phyloP scores from a whole-genome alignment of 2,797 vertebrate genomes.

The Menidia menidia region DNA sequence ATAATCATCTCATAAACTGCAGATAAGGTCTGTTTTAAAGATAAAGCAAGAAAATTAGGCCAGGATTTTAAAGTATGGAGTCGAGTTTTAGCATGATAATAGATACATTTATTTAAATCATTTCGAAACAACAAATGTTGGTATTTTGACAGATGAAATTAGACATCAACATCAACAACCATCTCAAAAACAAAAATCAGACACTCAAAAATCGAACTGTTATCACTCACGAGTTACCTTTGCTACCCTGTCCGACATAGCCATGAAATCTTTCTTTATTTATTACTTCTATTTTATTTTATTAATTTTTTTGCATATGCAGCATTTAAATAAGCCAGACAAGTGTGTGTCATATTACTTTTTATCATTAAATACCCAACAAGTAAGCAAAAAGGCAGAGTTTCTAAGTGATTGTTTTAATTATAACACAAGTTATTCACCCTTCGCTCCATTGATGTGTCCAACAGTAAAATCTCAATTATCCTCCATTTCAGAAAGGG shows the following conservation, averaged over 20 bases:
- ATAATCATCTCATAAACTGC: too few species aligned
- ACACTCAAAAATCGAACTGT: neutral
- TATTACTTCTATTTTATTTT: too few species aligned
- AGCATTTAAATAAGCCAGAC: neutral
- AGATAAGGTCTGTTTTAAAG: neutral
- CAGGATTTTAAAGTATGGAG: too few species aligned
- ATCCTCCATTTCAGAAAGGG: conserved; percentile 84
- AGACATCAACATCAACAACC: too few species aligned
- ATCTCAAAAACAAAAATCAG: too few species aligned
- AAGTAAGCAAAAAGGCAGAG: neutral
- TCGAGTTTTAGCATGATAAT: too few species aligned
- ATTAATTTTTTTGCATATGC: neutral
- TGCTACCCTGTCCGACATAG: too few species aligned
- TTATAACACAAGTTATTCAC: neutral
- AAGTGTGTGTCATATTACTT: neutral
- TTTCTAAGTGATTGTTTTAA: neutral
- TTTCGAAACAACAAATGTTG: too few species aligned
- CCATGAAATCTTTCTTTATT: too few species aligned
- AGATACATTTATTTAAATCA: too few species aligned
- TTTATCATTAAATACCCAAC: neutral
- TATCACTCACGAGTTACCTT: neutral
- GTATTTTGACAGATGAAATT: too few species aligned
- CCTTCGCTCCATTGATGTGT: neutral
- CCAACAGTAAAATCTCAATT: neutral
- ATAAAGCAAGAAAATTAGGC: neutral